These are phyloP conservation scores for Imbricaverruca yamaguchii DNA, from an alignment of 2,888 invertebrate species.

Conservation along the genomic window DNA sequence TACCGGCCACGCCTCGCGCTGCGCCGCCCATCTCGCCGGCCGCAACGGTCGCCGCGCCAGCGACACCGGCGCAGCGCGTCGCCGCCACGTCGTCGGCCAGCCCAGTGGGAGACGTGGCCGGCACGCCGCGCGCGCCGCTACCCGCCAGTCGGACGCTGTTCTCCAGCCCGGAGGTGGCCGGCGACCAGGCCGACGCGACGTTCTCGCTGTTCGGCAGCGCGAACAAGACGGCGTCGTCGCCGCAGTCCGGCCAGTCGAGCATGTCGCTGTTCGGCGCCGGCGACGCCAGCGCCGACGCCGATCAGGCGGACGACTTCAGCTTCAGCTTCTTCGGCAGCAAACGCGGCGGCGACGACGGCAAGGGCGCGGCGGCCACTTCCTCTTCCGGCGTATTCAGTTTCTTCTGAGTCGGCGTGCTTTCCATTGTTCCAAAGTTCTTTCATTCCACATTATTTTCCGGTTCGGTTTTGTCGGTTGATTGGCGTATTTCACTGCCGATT, in stretches of 20 bases:
- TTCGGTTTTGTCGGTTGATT: too few species aligned
- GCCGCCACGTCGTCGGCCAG: background rate
- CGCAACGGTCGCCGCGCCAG: background rate
- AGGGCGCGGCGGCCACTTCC: background rate
- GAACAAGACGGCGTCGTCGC: background rate
- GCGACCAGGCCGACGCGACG: background rate
- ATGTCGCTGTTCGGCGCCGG: constrained; percentile 8
- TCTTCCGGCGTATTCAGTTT: background rate
- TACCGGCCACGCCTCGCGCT: background rate
- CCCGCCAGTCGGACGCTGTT: background rate
- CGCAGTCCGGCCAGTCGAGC: background rate
- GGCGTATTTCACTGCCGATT: too few species aligned
- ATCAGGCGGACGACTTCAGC: constrained; percentile 6
- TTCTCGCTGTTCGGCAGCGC: background rate
- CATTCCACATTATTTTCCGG: too few species aligned
- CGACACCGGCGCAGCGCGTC: background rate
- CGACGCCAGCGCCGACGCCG: background rate
- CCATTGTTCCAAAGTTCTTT: too few species aligned
- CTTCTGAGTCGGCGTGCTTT: background rate
- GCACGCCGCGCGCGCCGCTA: background rate
- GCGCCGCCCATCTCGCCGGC: background rate
- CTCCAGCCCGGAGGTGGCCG: background rate
- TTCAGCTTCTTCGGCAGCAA: background rate
- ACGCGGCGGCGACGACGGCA: background rate
- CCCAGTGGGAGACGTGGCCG: background rate